phyloP scores from a whole-genome alignment of 2,888 invertebrate genomes.

The Caenorhabditis becei region DNA sequence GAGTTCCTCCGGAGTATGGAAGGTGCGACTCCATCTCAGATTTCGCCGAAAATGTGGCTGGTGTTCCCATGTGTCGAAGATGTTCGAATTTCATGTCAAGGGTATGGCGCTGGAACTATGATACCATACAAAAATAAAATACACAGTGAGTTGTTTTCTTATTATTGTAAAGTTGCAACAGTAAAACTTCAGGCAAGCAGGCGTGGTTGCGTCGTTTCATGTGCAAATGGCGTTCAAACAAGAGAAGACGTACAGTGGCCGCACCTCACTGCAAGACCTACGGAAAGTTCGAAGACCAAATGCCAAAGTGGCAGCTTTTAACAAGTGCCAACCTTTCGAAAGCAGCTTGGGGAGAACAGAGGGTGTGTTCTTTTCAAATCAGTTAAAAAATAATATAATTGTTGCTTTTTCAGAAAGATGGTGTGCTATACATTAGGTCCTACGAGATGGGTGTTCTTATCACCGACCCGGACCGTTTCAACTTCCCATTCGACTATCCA shows the following conservation, averaged over 20 bases:
- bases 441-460: conserved; percentile 78
- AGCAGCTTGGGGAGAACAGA: conserved; percentile 93
- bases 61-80: conserved; percentile 90
- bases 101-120: conserved; percentile 90
- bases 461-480: conserved; percentile 57
- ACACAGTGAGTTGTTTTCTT: conserved; percentile 24
- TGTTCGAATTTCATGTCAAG: conserved; percentile 90
- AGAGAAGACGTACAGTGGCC: conserved; percentile 87
- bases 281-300: conserved; percentile 58
- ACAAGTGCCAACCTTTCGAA: conserved; percentile 94
- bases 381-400: not conserved
- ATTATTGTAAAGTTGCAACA: too few species aligned
- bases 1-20: conserved; percentile 86
- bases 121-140: conserved; percentile 90
- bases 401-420: conserved; percentile 59
- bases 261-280: conserved; percentile 91
- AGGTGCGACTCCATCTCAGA: conserved; percentile 11
- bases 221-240: conserved; percentile 87
- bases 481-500: conserved; percentile 77
- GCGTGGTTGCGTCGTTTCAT: conserved; percentile 29
- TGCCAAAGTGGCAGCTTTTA: conserved; percentile 82
- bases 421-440: conserved; percentile 67
- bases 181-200: conserved; percentile 36
- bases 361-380: conserved; percentile 80
- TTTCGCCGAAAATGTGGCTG: conserved; percentile 52